Base-by-base conservation (phyloP, 2,797 vertebrate genomes). In the Lagodon rhomboides region DNA sequence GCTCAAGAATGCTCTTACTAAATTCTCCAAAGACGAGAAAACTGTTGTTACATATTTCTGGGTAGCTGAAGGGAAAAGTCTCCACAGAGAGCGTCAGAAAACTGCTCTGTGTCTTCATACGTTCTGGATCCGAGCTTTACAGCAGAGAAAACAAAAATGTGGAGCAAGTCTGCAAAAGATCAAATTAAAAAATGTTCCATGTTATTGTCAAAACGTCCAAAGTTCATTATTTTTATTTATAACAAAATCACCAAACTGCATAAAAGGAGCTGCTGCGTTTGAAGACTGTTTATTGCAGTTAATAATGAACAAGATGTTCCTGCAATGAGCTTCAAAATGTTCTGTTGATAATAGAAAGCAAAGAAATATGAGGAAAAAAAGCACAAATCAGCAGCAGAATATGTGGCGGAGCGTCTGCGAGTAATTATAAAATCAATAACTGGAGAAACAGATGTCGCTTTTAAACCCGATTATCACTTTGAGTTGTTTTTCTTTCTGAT, bases 1-100 rank as follows among this genome's bases (percentile, higher is more conserved):
- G 54, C 71, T 22, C 18, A 73, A 58, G 27, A 80, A 66, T 10
- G 10, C 11, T 50, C 20, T 10, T 16, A 27, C 16, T 53, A 64
- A 77, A 46, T 50, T 46, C 18, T 51, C 0, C 18, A 65, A 70
- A 73, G 8, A 22, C 2, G 4, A 61, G 16, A 18, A 71, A 17
- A 13, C 9, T 10, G 13, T 75, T 60, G 58, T 20, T 34, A 13
- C 7, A 58, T 12, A 9, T 27, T 72, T 71, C 17, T 70, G 20
- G 12, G 16, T 43, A 56, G 9, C n/a, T 23, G 23, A 53, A 55
- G 16, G 27, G 11, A 59, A 58, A 65, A 18, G 5, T 25, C 34
- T 38, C 38, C 9, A 25, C 44, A 46, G 44, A 22, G 20, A 25
- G 12, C 12, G 13, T 11, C 61, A 41, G 38, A 51, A 3, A 27